Percentiles rank a stretch among this genome's conserved stretches.
phyloP scores from a whole-genome alignment of 2,888 invertebrate genomes.

The Pyrochroa serraticornis region DNA sequence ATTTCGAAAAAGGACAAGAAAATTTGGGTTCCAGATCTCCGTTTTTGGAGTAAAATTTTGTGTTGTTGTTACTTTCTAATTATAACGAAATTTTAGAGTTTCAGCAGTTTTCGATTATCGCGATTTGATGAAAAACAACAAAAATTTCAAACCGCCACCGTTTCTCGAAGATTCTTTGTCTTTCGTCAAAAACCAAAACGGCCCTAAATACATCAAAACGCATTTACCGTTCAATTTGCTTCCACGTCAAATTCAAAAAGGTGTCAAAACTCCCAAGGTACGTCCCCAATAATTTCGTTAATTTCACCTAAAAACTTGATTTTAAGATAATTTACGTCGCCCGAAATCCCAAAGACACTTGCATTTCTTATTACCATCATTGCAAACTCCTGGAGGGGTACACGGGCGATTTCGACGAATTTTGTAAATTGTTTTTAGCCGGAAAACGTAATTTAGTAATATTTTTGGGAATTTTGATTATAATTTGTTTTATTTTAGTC shows the following conservation, averaged over 20 bases:
- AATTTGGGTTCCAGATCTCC: conserved; percentile 69
- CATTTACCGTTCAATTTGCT: conserved; percentile 67
- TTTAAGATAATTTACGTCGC: conserved; percentile 71
- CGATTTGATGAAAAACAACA: conserved; percentile 8
- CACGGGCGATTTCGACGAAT: conserved; percentile 62
- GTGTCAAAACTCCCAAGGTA: conserved; percentile 54
- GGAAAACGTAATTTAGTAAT: conserved; percentile 59
- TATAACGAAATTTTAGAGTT: conserved; percentile 40
- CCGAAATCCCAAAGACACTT: conserved; percentile 75
- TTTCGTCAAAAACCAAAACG: conserved; percentile 38
- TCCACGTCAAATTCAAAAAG: conserved; percentile 60
- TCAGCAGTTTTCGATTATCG: conserved; percentile 19
- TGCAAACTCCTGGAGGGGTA: conserved; percentile 65
- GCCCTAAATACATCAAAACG: conserved; percentile 66
- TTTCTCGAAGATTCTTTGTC: conserved; percentile 44
- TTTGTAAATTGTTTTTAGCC: conserved; percentile 66
- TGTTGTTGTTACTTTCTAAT: conserved; percentile 10
- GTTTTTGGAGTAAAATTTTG: conserved; percentile 67
- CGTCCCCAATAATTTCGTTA: conserved; percentile 1
- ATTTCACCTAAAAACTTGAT: conserved; percentile 20
- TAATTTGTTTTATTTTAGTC: conserved; percentile 37
- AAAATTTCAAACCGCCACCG: neutral
- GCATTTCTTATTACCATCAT: conserved; percentile 73
- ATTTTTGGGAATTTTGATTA: conserved; percentile 3
- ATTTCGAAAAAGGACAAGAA: conserved; percentile 63